phyloP scores from a whole-genome alignment of 2,113 vertebrate genomes.

The Terrapene triunguis region DNA sequence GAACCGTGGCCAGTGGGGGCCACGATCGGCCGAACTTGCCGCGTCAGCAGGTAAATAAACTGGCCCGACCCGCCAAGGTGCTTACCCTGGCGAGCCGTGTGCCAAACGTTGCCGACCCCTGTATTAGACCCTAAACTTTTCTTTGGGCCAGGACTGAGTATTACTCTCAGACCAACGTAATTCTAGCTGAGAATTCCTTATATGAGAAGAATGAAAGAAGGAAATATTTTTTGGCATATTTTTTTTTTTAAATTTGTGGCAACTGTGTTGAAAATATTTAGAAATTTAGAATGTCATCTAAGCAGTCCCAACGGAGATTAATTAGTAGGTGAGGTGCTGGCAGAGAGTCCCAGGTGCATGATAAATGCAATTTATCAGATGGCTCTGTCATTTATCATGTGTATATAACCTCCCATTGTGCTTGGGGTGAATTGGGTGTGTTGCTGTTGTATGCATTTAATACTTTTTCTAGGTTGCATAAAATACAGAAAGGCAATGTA shows the following conservation, averaged over 20 bases:
- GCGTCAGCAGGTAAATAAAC: too few species aligned
- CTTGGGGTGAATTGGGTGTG: not conserved
- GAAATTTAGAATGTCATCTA: not conserved
- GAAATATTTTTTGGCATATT: not conserved
- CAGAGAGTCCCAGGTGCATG: conserved; percentile 23
- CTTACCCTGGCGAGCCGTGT: too few species aligned
- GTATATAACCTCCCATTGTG: not conserved
- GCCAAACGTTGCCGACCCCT: too few species aligned
- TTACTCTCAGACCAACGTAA: not conserved
- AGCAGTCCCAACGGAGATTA: not conserved
- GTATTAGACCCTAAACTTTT: not conserved
- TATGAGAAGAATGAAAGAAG: not conserved
- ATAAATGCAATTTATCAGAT: not conserved
- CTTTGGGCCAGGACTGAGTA: not conserved
- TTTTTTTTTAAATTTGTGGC: not conserved
- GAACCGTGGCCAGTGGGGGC: too few species aligned
- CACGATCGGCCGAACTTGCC: too few species aligned
- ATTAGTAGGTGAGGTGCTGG: not conserved
- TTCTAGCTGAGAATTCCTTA: not conserved
- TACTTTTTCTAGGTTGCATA: not conserved
- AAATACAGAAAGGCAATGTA: not conserved
- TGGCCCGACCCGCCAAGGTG: too few species aligned
- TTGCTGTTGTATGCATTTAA: not conserved
- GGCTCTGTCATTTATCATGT: conserved; percentile 3
- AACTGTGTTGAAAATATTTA: not conserved